Evolutionary conservation across 2,113 vertebrate genomes (phyloP).

Genomic region (Perccottus glenii): DNA sequence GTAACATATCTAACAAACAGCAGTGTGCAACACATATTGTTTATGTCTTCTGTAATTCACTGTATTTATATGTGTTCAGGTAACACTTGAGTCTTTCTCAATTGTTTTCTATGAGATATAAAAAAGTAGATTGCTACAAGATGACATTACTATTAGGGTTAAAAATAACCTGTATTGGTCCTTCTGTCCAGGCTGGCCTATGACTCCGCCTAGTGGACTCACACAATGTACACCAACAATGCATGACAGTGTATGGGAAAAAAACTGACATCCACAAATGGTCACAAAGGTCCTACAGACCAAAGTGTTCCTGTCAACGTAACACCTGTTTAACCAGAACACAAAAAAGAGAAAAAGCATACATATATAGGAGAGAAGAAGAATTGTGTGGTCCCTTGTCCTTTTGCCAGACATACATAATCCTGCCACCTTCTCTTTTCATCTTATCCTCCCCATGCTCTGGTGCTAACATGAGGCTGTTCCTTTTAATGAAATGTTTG

Average conservation of each 20-base stretch:
- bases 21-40: slow-evolving; percentile 9
- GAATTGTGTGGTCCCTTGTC: slow-evolving; percentile 23
- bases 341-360: slow-evolving; percentile 7
- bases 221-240: not conserved
- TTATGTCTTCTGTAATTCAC: not conserved
- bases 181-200: slow-evolving; percentile 23
- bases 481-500: slow-evolving; percentile 62
- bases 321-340: slow-evolving; percentile 19
- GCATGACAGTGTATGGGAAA: not conserved
- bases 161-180: slow-evolving; percentile 63
- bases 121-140: slow-evolving; percentile 30
- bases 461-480: slow-evolving; percentile 37
- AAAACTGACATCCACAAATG: slow-evolving; percentile 24
- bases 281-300: slow-evolving; percentile 20
- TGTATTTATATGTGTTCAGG: no score
- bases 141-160: slow-evolving; percentile 53
- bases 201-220: slow-evolving; percentile 45
- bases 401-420: slow-evolving; percentile 31
- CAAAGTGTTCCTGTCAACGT: slow-evolving; percentile 25
- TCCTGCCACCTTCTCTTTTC: slow-evolving; percentile 46
- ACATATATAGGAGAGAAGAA: slow-evolving; percentile 4
- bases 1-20: slow-evolving; percentile 12
- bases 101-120: slow-evolving; percentile 38
- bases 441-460: slow-evolving; percentile 49
- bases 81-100: not conserved